phyloP scores from a whole-genome alignment of 2,888 invertebrate genomes.

The Dolichomitus sp. region DNA sequence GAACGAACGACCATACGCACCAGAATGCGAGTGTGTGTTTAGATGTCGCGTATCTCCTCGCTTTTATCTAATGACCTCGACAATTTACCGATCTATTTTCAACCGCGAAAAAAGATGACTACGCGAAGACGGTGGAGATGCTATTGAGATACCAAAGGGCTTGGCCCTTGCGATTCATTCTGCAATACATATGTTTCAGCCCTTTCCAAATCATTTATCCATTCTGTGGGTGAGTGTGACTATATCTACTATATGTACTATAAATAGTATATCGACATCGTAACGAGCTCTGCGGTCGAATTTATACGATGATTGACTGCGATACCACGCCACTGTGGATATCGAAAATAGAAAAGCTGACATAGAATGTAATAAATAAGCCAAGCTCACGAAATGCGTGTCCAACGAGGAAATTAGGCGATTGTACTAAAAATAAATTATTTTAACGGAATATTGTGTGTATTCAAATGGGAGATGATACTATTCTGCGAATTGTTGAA shows the following conservation, averaged over 20 bases:
- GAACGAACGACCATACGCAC: not conserved
- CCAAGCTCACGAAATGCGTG: too few relatives aligned
- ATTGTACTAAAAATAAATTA: too few relatives aligned
- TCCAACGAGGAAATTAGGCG: too few relatives aligned
- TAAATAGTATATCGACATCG: constrained; percentile 3
- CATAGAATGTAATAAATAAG: too few relatives aligned
- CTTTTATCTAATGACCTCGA: constrained; percentile 8
- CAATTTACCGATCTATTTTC: constrained; percentile 3
- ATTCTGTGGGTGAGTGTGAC: not conserved
- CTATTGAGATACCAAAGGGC: not conserved
- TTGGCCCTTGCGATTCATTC: not conserved
- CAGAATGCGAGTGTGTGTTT: not conserved
- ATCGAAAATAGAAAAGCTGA: too few relatives aligned
- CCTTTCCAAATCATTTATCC: not conserved
- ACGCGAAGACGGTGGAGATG: not conserved
- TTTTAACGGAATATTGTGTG: too few relatives aligned
- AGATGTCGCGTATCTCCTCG: not conserved
- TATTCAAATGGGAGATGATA: too few relatives aligned
- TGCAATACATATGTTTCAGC: not conserved
- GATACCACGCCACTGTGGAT: too few relatives aligned
- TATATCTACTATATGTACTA: not conserved
- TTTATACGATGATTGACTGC: not conserved
- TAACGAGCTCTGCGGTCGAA: not conserved
- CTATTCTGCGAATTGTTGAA: too few relatives aligned
- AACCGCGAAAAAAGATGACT: constrained; percentile 2